These are phyloP conservation scores for Phalangium opilio DNA, from an alignment of 2,888 invertebrate genomes.

Conservation along the genomic window DNA sequence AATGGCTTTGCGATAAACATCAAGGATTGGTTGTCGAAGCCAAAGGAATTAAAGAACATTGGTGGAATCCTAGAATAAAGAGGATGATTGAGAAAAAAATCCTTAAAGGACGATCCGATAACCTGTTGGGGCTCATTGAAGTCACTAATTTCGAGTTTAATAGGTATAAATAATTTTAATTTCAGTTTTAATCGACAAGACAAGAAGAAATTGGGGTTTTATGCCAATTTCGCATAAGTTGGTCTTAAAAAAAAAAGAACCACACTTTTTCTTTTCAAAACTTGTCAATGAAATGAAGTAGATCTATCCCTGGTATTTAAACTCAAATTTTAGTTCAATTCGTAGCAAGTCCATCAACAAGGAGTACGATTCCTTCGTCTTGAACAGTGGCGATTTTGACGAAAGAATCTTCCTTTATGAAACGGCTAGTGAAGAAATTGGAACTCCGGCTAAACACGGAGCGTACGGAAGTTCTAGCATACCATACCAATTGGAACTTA, in stretches of 20 bases:
- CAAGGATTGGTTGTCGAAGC: constrained; percentile 75
- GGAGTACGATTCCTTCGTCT: constrained; percentile 75
- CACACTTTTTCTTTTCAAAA: no score
- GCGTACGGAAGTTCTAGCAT: no score
- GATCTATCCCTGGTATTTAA: background rate
- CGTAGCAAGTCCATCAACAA: constrained; percentile 58
- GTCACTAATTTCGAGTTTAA: constrained; percentile 66
- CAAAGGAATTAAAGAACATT: constrained; percentile 74
- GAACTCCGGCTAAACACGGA: constrained; percentile 31
- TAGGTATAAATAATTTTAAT: constrained; percentile 30
- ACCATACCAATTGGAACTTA: no score
- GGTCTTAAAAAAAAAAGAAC: background rate
- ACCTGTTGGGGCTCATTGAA: constrained; percentile 59
- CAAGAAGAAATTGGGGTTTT: background rate
- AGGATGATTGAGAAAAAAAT: constrained; percentile 57
- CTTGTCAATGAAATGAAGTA: no score
- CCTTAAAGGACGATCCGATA: constrained; percentile 53
- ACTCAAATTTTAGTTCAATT: constrained; percentile 3
- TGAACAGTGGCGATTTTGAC: constrained; percentile 86
- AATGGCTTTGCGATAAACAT: constrained; percentile 60
- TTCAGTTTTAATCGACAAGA: background rate
- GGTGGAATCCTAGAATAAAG: constrained; percentile 59
- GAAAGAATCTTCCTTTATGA: constrained; percentile 84
- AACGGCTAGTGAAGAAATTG: constrained; percentile 43
- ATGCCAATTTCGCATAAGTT: background rate